Percentiles rank a stretch among this genome's conserved stretches.
Conservation (phyloP, 2,113 vertebrate genomes). For the Pelusios castaneus region DNA sequence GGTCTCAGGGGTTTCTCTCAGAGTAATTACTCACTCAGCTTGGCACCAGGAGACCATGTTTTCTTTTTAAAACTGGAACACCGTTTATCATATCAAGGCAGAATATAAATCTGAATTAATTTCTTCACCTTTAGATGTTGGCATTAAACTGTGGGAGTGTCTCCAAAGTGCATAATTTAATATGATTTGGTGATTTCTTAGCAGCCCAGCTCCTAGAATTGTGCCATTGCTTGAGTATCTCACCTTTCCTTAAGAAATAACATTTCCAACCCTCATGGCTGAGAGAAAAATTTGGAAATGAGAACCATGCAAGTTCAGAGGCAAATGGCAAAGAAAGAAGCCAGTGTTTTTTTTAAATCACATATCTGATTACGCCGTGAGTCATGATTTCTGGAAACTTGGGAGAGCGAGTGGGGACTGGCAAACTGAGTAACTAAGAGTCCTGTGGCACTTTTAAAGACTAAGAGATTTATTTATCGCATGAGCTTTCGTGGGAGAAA, state of each 20-base stretch:
- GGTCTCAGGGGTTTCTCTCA: background rate
- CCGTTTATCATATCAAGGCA: background rate
- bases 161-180: background rate
- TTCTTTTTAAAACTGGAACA: background rate
- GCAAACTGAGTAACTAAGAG: background rate
- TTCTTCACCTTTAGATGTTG: background rate
- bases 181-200: background rate
- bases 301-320: conserved; percentile 30
- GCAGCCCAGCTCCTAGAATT: background rate
- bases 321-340: conserved; percentile 42
- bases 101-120: background rate
- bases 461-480: too few species aligned
- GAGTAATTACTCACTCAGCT: background rate
- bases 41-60: background rate
- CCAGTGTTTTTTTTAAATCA: background rate
- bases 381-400: conserved; percentile 20
- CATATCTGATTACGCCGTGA: too few species aligned
- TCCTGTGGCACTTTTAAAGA: too few species aligned
- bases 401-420: background rate
- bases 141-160: background rate
- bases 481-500: too few species aligned
- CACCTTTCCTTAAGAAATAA: conserved; percentile 23
- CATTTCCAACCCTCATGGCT: background rate
- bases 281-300: background rate
- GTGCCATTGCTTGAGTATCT: background rate